phyloP scores from a whole-genome alignment of 2,113 vertebrate species.

The Tor tambroides region DNA sequence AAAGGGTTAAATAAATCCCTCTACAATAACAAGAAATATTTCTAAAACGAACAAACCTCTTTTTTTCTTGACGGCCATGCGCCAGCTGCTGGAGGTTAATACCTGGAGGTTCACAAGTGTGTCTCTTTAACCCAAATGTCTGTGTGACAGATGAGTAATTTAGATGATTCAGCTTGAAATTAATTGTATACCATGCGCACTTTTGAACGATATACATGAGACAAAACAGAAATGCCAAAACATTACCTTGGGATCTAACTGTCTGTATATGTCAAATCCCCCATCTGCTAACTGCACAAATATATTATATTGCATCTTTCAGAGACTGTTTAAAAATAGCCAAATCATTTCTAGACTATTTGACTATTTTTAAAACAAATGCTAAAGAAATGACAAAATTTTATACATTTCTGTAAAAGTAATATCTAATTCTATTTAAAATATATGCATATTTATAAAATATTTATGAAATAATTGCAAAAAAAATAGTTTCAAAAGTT shows the following conservation, averaged over 20 bases:
- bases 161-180: background rate
- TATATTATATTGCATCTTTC: background rate
- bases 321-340: background rate
- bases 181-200: background rate
- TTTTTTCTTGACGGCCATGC: background rate
- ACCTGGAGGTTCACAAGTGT: too few species aligned
- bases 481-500: background rate
- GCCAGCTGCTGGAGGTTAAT: too few species aligned
- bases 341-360: background rate
- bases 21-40: background rate
- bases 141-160: background rate
- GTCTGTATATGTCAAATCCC: conserved; percentile 36
- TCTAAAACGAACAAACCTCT: conserved; percentile 3
- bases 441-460: background rate
- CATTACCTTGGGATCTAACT: conserved; percentile 11
- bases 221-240: background rate
- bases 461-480: background rate
- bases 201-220: background rate
- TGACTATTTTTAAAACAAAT: background rate
- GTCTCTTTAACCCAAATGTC: background rate
- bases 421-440: background rate
- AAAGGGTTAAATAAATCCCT: background rate
- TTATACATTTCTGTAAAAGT: background rate
- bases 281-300: conserved; percentile 38
- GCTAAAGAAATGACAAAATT: background rate